These are phyloP conservation scores for Tachysurus vachellii DNA, from an alignment of 2,113 vertebrate genomes.

Conservation along the genomic window DNA sequence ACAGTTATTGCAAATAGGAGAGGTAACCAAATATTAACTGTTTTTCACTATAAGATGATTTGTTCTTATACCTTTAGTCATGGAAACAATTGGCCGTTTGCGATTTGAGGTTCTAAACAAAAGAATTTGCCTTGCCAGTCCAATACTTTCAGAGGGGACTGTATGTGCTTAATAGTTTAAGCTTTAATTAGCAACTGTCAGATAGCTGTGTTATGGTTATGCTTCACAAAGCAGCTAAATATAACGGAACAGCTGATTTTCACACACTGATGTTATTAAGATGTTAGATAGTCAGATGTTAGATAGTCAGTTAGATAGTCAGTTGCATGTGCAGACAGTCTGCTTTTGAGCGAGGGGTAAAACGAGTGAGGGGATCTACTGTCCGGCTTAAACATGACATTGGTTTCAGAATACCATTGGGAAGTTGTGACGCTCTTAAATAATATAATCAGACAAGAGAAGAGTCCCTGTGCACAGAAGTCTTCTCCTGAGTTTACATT, in stretches of 20 bases:
- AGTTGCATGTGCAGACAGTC: neutral
- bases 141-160: neutral
- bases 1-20: neutral
- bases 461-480: neutral
- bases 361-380: neutral
- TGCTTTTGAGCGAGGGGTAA: neutral
- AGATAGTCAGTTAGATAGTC: neutral
- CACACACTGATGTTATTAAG: neutral
- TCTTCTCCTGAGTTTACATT: neutral
- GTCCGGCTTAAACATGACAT: neutral
- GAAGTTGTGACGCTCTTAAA: neutral
- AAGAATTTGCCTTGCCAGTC: neutral
- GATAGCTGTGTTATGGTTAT: neutral
- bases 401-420: neutral
- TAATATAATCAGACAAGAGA: slow-evolving; percentile 10
- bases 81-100: neutral
- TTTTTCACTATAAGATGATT: neutral
- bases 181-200: neutral
- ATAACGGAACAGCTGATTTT: neutral
- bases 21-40: neutral
- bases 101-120: neutral
- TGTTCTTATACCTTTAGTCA: neutral
- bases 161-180: neutral
- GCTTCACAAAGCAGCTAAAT: neutral
- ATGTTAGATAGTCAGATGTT: neutral